Evolutionary conservation across 2,888 invertebrate species (phyloP).

Genomic region (Calameuta idolon): DNA sequence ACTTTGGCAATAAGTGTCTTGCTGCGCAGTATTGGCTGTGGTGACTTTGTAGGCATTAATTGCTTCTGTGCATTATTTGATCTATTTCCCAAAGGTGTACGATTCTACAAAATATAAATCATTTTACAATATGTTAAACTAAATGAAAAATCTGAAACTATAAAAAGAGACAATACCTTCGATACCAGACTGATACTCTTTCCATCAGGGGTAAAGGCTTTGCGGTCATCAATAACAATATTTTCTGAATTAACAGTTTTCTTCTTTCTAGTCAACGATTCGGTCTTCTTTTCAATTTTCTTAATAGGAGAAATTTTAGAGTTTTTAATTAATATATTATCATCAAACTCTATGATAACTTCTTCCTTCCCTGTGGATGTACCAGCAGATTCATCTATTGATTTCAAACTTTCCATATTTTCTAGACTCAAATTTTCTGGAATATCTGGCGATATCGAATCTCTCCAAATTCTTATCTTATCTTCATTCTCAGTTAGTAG

Average conservation of each 20-base stretch:
- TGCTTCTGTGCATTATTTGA: slow-evolving; percentile 49
- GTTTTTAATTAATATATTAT: slow-evolving; percentile 30
- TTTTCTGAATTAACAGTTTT: slow-evolving; percentile 29
- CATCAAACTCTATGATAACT: slow-evolving; percentile 52
- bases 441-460: slow-evolving; percentile 36
- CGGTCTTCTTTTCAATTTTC: slow-evolving; percentile 22
- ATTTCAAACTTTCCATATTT: slow-evolving; percentile 9
- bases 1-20: slow-evolving; percentile 16
- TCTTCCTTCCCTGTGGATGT: slow-evolving; percentile 32
- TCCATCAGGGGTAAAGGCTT: slow-evolving; percentile 31
- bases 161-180: slow-evolving; percentile 34
- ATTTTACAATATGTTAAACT: background rate
- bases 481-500: slow-evolving; percentile 29
- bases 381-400: slow-evolving; percentile 11
- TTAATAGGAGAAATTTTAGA: slow-evolving; percentile 16
- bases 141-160: slow-evolving; percentile 1
- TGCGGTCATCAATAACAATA: slow-evolving; percentile 38
- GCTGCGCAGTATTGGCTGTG: slow-evolving; percentile 19
- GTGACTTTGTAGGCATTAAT: slow-evolving; percentile 23
- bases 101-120: slow-evolving; percentile 39
- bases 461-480: slow-evolving; percentile 54
- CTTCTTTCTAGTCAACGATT: slow-evolving; percentile 21
- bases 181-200: slow-evolving; percentile 31
- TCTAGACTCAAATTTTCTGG: slow-evolving; percentile 14
- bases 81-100: slow-evolving; percentile 57